Base-by-base conservation (phyloP, 2,888 invertebrate species). In the Hypolimnas misippus region DNA sequence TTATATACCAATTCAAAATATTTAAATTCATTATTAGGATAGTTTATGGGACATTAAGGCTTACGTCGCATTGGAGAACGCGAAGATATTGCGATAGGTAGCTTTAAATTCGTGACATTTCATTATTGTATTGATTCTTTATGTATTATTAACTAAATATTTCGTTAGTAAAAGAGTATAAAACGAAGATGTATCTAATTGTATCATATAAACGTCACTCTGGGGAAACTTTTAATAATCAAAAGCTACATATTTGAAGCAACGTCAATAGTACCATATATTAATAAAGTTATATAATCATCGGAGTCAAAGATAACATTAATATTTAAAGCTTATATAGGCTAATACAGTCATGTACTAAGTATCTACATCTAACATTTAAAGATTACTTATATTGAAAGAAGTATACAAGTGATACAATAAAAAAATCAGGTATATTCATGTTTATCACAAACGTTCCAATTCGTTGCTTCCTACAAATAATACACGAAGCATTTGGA, bases 371-470 rank as follows among this genome's bases (percentile, higher is more conserved):
- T 62, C 69, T 69, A 69, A 69, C 58, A 62, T 58, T 61, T 56
- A 60, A 57, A 55, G 60, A 46, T 46, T 46, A 46, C 44, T 21
- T 46, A 25, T 12, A 58, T 42, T 50, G 57, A 53, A 53, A 60
- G 56, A 63, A 56, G 50, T 70, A 62, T 63, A 67, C 50, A 54
- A 31, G 64, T 64, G 56, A 56, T 62, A 62, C 29, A 60, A 17
- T 56, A 56, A 62, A 61, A 62, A 57, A 62, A 55, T 59, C 56
- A 64, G 52, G 62, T 67, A 59, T 58, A 66, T 67, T 55, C 60
- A 65, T 70, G 63, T 55, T 63, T 75, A 74, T 78, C 76, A 75
- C 76, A 77, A 72, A 67, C 52, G 59, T 72, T 71, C 63, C 59
- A 71, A 73, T 75, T 76, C 70, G 63, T 72, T 73, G 69, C 76